phyloP scores from a whole-genome alignment of 2,888 invertebrate genomes.

The Mermis nigrescens region DNA sequence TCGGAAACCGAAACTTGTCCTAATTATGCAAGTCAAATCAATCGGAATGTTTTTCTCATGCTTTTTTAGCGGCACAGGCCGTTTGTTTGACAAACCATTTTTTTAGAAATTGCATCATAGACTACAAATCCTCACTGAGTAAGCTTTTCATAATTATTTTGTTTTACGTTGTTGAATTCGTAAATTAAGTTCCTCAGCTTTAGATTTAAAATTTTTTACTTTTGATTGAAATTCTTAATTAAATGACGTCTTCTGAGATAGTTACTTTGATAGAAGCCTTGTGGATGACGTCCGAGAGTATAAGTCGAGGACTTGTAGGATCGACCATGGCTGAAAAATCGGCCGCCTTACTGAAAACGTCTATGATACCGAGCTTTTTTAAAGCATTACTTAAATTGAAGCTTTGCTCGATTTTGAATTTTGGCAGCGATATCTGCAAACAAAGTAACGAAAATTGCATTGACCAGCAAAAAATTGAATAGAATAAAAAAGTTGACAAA shows the following conservation, averaged over 20 bases:
- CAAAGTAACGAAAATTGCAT: background rate
- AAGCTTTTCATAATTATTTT: no score
- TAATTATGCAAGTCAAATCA: no score
- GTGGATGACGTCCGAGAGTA: background rate
- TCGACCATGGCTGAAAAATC: background rate
- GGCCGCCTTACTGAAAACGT: background rate
- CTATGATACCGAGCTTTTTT: background rate
- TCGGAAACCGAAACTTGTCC: no score
- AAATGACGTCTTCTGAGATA: no score
- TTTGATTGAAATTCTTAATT: no score
- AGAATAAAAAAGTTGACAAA: no score
- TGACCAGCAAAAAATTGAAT: background rate
- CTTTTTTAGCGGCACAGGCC: background rate
- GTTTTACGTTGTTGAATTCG: no score
- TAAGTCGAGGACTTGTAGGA: background rate
- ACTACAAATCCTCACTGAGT: no score
- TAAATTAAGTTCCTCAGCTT: no score
- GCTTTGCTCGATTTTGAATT: background rate
- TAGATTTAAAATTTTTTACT: no score
- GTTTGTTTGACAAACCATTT: background rate
- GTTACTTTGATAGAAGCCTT: background rate
- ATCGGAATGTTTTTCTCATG: background rate
- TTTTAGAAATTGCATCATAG: no score
- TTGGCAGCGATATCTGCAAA: background rate
- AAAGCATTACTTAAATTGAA: background rate